phyloP scores from a whole-genome alignment of 2,888 invertebrate species.

The Autographa pulchrina region DNA sequence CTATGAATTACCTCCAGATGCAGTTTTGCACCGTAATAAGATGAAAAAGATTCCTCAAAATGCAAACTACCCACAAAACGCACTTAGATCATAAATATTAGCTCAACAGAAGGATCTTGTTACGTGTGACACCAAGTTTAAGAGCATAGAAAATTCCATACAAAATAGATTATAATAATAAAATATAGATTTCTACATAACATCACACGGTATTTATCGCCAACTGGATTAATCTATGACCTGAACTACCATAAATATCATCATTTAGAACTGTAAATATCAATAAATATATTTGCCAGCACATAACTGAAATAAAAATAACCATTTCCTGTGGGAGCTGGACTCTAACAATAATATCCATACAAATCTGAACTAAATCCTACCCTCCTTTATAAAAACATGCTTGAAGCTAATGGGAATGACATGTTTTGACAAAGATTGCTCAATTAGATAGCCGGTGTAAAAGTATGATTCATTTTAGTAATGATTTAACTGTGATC shows the following conservation, averaged over 20 bases:
- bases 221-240: slow-evolving; percentile 35
- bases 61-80: background rate
- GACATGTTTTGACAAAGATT: slow-evolving; percentile 21
- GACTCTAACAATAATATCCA: background rate
- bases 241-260: slow-evolving; percentile 16
- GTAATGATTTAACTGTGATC: background rate
- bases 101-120: slow-evolving; percentile 16
- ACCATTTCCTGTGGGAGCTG: background rate
- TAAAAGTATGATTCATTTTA: slow-evolving; percentile 27
- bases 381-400: background rate
- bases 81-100: background rate
- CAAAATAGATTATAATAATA: slow-evolving; percentile 6
- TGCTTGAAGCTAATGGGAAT: slow-evolving; percentile 2
- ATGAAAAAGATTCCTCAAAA: background rate
- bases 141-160: slow-evolving; percentile 18
- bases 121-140: slow-evolving; percentile 17
- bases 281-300: background rate
- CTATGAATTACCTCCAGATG: slow-evolving; percentile 25
- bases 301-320: background rate
- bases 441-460: slow-evolving; percentile 29
- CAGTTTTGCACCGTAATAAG: slow-evolving; percentile 9
- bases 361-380: background rate
- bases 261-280: background rate
- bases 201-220: slow-evolving; percentile 16
- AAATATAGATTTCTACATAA: slow-evolving; percentile 17